Evolutionary conservation across 2,797 vertebrate genomes (phyloP).

Genomic region (Carapus acus): DNA sequence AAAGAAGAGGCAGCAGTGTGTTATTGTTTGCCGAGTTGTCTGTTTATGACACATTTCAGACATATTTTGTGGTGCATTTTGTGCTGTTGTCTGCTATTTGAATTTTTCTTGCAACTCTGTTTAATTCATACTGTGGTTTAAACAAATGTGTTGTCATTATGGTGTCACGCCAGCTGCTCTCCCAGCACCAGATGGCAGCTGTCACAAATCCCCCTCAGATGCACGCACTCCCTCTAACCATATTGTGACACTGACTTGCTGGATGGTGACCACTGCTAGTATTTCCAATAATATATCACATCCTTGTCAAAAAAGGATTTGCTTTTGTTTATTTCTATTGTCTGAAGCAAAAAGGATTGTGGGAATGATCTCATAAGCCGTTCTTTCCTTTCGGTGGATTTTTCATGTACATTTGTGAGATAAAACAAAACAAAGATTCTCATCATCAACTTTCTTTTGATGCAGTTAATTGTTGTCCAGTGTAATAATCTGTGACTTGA

Average conservation of each 20-base stretch:
- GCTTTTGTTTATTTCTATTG: slow-evolving; percentile 19
- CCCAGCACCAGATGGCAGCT: slow-evolving; percentile 65
- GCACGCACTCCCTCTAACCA: slow-evolving; percentile 36
- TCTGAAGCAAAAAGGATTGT: slow-evolving; percentile 39
- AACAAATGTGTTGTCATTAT: slow-evolving; percentile 51
- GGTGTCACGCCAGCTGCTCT: slow-evolving; percentile 57
- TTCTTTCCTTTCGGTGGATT: slow-evolving; percentile 17
- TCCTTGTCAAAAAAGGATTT: slow-evolving; percentile 50
- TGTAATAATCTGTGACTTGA: too few relatives aligned
- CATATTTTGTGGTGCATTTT: slow-evolving; percentile 30
- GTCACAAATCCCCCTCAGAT: slow-evolving; percentile 59
- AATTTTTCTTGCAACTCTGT: slow-evolving; percentile 13
- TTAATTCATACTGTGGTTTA: slow-evolving; percentile 50
- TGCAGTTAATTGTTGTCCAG: too few relatives aligned
- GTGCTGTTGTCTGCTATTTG: slow-evolving; percentile 21
- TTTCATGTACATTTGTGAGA: slow-evolving; percentile 24
- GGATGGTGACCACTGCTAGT: slow-evolving; percentile 39
- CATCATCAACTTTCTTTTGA: too few relatives aligned
- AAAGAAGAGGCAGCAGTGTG: slow-evolving; percentile 35
- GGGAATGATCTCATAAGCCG: slow-evolving; percentile 15
- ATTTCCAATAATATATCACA: slow-evolving; percentile 40
- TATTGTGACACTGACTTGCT: slow-evolving; percentile 50
- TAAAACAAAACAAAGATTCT: not conserved
- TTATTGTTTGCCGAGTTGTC: slow-evolving; percentile 46
- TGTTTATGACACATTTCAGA: slow-evolving; percentile 45